Conservation (phyloP, 2,797 vertebrate species). For the Cryptoprocta ferox region DNA sequence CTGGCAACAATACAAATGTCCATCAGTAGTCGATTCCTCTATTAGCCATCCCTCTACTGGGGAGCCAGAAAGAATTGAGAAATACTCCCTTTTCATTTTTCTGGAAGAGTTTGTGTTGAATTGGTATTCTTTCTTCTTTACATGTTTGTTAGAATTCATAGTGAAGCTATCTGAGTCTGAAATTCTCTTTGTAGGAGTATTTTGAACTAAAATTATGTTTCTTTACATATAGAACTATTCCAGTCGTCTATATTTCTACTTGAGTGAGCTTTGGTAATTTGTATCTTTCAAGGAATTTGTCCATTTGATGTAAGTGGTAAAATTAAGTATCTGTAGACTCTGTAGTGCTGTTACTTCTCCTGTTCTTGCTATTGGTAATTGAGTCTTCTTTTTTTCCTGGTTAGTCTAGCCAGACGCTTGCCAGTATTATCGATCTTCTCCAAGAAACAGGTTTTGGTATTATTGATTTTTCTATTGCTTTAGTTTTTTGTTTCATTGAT, state of each 20-base stretch:
- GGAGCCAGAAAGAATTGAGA: not conserved
- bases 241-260: not conserved
- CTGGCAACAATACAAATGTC: not conserved
- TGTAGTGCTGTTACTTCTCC: not conserved
- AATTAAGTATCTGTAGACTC: not conserved
- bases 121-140: conserved; percentile 9
- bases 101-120: not conserved
- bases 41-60: not conserved
- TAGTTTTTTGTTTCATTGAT: not conserved
- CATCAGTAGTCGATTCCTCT: not conserved
- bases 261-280: not conserved
- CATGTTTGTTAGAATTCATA: not conserved
- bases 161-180: not conserved
- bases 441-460: not conserved
- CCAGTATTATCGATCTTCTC: not conserved
- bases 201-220: not conserved
- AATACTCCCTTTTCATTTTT: not conserved
- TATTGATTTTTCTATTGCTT: not conserved
- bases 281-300: not conserved
- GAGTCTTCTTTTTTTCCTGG: not conserved
- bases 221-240: not conserved
- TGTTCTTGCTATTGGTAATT: not conserved
- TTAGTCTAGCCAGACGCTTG: not conserved
- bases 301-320: not conserved
- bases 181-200: not conserved